Base-by-base conservation (phyloP, 2,888 invertebrate genomes). In the Chaitophorus viminalis region DNA sequence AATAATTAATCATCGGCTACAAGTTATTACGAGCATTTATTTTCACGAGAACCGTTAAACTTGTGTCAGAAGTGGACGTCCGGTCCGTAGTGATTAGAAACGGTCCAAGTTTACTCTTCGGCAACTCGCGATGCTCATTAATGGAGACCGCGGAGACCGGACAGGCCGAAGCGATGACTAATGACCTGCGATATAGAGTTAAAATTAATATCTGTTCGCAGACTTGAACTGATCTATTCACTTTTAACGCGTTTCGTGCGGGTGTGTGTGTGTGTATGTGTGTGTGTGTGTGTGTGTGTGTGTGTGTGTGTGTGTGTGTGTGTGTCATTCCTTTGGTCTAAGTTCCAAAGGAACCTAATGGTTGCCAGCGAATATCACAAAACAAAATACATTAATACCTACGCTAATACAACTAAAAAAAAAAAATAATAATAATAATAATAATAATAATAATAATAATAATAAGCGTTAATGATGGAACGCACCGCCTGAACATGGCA, bases 191-290 rank as follows among this genome's bases (percentile, higher is more conserved):
- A 76, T 54, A 36, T 84, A 84, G 39, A 76, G 75, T 84, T 76
- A 74, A 76, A 84, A 84, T 84, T 84, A 84, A 84, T 84, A 76
- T 75, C 46, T 60, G 70, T 83, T 39, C 70, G 31, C 46, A 14
- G n/a, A 39, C 75, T 74, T 21, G 6, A 60, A 75, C 33, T 29
- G 75, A 82, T n/a, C 82, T 5, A 14, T 25, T 82, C 75, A 60
- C 76, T 33, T 76, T 39, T n/a, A 17, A 39, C 39, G 46, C 76
- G 1, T 11, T n/a, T n/a, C n/a, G n/a, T n/a, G n/a, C n/a, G n/a
- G n/a, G n/a, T n/a, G n/a, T n/a, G n/a, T n/a, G n/a, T n/a, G n/a
- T n/a, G n/a, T n/a, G n/a, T n/a, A n/a, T n/a, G n/a, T n/a, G n/a
- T n/a, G n/a, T n/a, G n/a, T n/a, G n/a, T n/a, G n/a, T n/a, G n/a